Evolutionary conservation across 2,113 vertebrate genomes (phyloP).

Genomic region (Oxygymnocypris stewartii): DNA sequence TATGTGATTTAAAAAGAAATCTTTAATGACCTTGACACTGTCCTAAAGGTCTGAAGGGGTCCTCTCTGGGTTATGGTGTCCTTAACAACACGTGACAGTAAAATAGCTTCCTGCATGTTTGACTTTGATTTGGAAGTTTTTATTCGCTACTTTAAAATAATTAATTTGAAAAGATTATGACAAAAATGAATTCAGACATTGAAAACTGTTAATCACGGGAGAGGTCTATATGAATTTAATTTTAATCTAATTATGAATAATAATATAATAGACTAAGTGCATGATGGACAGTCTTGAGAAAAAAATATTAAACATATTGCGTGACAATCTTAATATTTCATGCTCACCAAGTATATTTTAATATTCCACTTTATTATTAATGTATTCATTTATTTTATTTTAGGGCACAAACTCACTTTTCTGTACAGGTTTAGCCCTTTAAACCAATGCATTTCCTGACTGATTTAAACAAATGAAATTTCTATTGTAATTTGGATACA

Average conservation of each 20-base stretch:
- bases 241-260: neutral
- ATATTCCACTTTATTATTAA: neutral
- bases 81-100: neutral
- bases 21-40: neutral
- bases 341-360: neutral
- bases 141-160: neutral
- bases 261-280: neutral
- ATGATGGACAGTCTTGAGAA: neutral
- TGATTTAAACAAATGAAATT: neutral
- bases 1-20: neutral
- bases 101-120: neutral
- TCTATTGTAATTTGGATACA: neutral
- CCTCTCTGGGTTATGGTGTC: neutral
- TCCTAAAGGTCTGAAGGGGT: conserved; percentile 6
- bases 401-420: neutral
- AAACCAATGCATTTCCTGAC: neutral
- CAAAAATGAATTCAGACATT: neutral
- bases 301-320: neutral
- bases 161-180: neutral
- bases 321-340: neutral
- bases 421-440: neutral
- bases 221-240: neutral
- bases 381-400: neutral
- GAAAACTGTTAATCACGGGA: neutral
- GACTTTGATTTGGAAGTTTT: neutral